Evolutionary conservation across 2,113 vertebrate genomes (phyloP), one percentile per base, ranked within the genome.

Genomic region (Etheostoma cragini): DNA sequence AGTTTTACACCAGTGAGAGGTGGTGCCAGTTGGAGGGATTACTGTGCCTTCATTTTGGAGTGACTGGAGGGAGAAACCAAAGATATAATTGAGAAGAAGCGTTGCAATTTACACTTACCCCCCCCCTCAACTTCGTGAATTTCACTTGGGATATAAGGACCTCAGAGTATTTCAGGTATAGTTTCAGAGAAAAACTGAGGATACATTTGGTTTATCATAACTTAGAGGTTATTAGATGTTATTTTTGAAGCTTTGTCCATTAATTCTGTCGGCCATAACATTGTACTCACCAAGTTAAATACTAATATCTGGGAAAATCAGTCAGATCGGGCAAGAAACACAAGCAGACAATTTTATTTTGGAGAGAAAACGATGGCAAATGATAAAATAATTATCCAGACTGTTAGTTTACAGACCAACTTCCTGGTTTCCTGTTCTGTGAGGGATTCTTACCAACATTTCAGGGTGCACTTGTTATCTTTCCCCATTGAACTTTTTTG

Each of bases 151-250:
- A 77, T 63, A 15, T 70, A 30, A 57, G 24, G 62, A 71, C 66
- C 21, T 56, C 45, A 65, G 53, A 74, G 60, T 63, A 21, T 62
- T 49, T 65, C 69, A 88, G 89, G 83, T 89, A 85, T 46, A 8
- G 60, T 61, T 24, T 60, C 8, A 66, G 45, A 81, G 15, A 45
- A 68, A 24, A 33, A 19, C 53, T 68, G 16, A 46, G 21, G 35
- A 68, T 8, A 17, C 16, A 65, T 76, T 19, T 11, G 6, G 1
- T 2, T 66, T 52, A 24, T 54, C 2, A 35, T 30, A 54, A 52
- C 19, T 47, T 24, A 5, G 4, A 42, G 8, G 8, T 42, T 12
- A 33, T 47, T 24, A 5, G 4, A 42, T 42, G 8, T 10, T 12
- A 33, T 33, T 71, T 61, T 19, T 47, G 47, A 47, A 1, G 17